phyloP scores from a whole-genome alignment of 2,797 vertebrate genomes.

The Cetoscarus ocellatus region DNA sequence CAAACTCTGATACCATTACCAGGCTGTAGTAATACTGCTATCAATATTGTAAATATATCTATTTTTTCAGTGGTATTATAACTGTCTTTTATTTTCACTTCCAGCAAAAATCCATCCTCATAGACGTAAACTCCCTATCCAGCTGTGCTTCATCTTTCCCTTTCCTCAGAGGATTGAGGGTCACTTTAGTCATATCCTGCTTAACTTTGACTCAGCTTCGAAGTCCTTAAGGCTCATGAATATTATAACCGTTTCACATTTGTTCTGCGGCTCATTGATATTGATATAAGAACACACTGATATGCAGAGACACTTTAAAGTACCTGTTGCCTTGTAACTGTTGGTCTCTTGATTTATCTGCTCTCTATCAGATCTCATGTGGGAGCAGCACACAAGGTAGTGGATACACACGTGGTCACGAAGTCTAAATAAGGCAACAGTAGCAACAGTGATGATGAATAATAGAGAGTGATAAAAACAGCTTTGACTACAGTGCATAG shows the following conservation, averaged over 20 bases:
- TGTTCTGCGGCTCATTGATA: slow-evolving; percentile 39
- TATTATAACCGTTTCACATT: slow-evolving; percentile 63
- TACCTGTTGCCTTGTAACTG: slow-evolving; percentile 11
- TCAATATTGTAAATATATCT: not conserved
- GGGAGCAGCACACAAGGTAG: slow-evolving; percentile 45
- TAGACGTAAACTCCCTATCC: not conserved
- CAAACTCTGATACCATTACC: not conserved
- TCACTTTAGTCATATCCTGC: slow-evolving; percentile 54
- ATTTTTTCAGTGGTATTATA: not conserved
- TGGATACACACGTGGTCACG: slow-evolving; percentile 46
- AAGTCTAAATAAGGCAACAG: slow-evolving; percentile 65
- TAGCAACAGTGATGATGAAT: slow-evolving; percentile 63
- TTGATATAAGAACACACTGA: slow-evolving; percentile 38
- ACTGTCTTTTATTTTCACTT: not conserved
- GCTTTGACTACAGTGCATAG: slow-evolving; percentile 29
- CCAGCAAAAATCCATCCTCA: slow-evolving; percentile 1
- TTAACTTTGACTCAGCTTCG: slow-evolving; percentile 41
- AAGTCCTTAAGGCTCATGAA: slow-evolving; percentile 67
- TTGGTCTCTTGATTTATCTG: slow-evolving; percentile 8
- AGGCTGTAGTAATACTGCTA: not conserved
- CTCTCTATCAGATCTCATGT: slow-evolving; percentile 30
- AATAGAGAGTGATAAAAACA: slow-evolving; percentile 65
- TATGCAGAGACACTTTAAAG: not conserved
- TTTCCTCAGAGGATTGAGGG: slow-evolving; percentile 38
- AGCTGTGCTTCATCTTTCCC: slow-evolving; percentile 27